Conservation (phyloP, 2,797 vertebrate species). For the Simalia tracyae region DNA sequence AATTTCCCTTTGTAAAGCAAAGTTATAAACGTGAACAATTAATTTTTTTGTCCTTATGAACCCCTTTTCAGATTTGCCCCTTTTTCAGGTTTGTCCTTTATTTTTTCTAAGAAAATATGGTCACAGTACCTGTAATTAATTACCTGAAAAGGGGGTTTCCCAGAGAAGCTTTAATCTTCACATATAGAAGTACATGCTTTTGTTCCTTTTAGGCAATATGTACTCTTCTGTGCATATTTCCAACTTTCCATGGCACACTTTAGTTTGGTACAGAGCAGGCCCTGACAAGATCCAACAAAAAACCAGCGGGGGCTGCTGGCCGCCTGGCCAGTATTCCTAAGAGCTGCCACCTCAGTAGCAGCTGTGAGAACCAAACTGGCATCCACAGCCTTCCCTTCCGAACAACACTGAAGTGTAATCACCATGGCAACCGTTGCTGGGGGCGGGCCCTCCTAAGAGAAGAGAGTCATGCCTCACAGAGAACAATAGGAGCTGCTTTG, state of each 20-base stretch:
- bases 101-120: background rate
- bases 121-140: conserved; percentile 14
- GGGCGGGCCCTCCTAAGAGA: conserved; percentile 5
- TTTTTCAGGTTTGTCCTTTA: background rate
- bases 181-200: conserved; percentile 47
- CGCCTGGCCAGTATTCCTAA: conserved; percentile 53
- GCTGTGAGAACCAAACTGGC: conserved; percentile 55
- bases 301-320: conserved; percentile 51
- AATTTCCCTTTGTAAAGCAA: background rate
- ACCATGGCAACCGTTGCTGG: conserved; percentile 70
- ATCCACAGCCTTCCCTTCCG: conserved; percentile 54
- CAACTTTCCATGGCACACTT: conserved; percentile 28
- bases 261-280: conserved; percentile 44
- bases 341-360: conserved; percentile 49
- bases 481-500: conserved; percentile 8
- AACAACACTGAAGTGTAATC: conserved; percentile 60
- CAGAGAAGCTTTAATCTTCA: conserved; percentile 55
- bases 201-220: conserved; percentile 39
- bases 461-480: background rate
- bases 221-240: conserved; percentile 55
- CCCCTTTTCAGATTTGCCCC: background rate
- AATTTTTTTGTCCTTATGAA: background rate
- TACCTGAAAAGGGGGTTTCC: conserved; percentile 55
- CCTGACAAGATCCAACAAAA: conserved; percentile 49
- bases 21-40: background rate